Base-by-base conservation (phyloP, 2,113 vertebrate genomes). In the Choloepus hoffmanni region DNA sequence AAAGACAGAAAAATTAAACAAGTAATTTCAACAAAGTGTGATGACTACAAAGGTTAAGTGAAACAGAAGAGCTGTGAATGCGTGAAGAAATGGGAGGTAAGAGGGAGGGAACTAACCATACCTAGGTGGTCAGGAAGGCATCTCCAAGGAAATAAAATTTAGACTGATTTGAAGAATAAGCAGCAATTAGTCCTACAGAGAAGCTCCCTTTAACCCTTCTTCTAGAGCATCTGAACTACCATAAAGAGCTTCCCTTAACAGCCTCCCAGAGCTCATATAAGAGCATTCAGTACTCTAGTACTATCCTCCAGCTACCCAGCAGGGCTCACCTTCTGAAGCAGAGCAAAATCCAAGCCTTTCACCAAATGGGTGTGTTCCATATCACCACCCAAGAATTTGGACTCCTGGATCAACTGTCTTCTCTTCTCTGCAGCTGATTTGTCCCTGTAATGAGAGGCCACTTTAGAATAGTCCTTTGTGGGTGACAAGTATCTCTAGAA, bases 291-390 rank as follows among this genome's bases (percentile, higher is more conserved):
- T 24, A 88, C 33, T 30, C 82, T 12, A 87, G 28, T 8, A 89
- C 74, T 33, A 87, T 19, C 77, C 14, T 36, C 40, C 13, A 96
- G 24, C 50, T 43, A 63, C 23, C 55, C 26, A 89, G 19, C 16
- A 91, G 18, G 12, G 28, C 98, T 98, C 50, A 99, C 99, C 99
- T 99, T 99, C 98, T 99, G 99, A 96, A 99, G 97, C 91, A 99
- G 98, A 0, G 99, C 99, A 2, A 99, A 99, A 98, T 99, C 99
- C 98, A 99, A 98, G 92, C 99, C 99, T 97, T 99, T 99, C 99
- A 99, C 99, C 99, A 99, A 99, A 99, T 99, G 99, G 98, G 99
- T 99, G 96, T 99, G 99, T 98, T 99, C 99, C 99, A 99, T 99
- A 98, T 99, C 99, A 99, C 99, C 99, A 98, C 99, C 99, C 99